Percentiles rank a stretch among this genome's conserved stretches.
These are phyloP conservation scores for Caenorhabditis sulstoni DNA, from an alignment of 2,888 invertebrate genomes.

Conservation along the genomic window DNA sequence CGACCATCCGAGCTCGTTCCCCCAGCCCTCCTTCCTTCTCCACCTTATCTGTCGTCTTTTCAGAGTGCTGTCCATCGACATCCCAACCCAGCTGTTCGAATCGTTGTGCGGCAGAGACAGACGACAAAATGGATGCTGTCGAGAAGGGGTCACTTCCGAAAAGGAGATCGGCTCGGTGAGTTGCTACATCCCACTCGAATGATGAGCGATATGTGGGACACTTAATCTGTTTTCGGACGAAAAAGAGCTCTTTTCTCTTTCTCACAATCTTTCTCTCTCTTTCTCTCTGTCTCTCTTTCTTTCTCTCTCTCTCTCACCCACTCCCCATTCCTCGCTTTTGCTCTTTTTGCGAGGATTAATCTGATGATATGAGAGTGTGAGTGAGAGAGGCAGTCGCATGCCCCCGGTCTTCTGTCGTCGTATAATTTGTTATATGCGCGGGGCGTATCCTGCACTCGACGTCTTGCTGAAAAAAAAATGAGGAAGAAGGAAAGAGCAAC, in stretches of 20 bases:
- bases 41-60: neutral
- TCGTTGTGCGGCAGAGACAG: neutral
- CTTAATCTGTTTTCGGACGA: conserved; percentile 18
- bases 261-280: neutral
- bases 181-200: too few relatives aligned
- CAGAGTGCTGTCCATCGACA: neutral
- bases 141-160: neutral
- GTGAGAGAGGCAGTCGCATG: too few relatives aligned
- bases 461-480: too few relatives aligned
- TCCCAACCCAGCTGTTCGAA: neutral
- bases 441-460: too few relatives aligned
- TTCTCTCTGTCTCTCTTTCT: neutral
- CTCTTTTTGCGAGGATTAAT: conserved; percentile 1
- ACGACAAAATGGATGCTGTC: neutral
- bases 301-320: too few relatives aligned
- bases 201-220: neutral
- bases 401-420: too few relatives aligned
- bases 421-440: too few relatives aligned
- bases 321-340: neutral
- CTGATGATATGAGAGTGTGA: too few relatives aligned
- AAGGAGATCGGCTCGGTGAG: too few relatives aligned
- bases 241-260: neutral
- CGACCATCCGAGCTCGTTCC: too few relatives aligned
- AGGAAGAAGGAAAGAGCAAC: too few relatives aligned
- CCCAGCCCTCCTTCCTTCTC: neutral